phyloP scores from a whole-genome alignment of 2,888 invertebrate species.

The Rhagonycha fulva region DNA sequence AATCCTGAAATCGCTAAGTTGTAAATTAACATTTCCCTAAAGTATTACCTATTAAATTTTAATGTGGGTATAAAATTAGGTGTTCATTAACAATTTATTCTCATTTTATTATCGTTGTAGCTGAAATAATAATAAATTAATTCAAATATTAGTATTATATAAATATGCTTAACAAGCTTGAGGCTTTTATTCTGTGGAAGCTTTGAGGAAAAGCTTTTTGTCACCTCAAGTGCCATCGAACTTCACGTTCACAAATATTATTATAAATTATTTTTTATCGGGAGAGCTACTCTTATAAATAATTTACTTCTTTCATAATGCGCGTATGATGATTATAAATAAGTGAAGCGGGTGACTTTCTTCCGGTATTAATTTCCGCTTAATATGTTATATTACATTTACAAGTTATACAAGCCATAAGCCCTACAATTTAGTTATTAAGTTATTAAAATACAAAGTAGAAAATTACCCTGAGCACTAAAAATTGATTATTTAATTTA shows the following conservation, averaged over 20 bases:
- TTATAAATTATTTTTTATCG: neutral
- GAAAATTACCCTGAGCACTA: neutral
- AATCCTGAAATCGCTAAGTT: neutral
- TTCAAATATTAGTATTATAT: too few species aligned
- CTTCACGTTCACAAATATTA: neutral
- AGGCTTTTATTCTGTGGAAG: neutral
- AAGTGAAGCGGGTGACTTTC: conserved; percentile 3
- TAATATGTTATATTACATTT: conserved; percentile 3
- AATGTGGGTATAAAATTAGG: neutral
- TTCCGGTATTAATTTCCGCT: conserved; percentile 14
- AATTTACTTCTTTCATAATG: neutral
- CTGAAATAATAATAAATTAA: neutral
- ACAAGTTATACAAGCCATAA: neutral
- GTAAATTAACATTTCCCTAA: neutral
- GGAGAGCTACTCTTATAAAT: neutral
- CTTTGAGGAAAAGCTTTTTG: too few species aligned
- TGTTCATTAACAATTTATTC: neutral
- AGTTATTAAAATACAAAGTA: conserved; percentile 6
- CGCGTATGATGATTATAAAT: neutral
- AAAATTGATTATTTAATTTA: neutral
- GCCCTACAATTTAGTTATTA: conserved; percentile 11
- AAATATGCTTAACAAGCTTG: too few species aligned
- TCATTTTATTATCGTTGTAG: neutral
- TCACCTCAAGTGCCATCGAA: neutral
- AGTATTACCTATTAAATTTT: neutral